phyloP scores from a whole-genome alignment of 2,113 vertebrate genomes.

The Pantherophis guttatus region DNA sequence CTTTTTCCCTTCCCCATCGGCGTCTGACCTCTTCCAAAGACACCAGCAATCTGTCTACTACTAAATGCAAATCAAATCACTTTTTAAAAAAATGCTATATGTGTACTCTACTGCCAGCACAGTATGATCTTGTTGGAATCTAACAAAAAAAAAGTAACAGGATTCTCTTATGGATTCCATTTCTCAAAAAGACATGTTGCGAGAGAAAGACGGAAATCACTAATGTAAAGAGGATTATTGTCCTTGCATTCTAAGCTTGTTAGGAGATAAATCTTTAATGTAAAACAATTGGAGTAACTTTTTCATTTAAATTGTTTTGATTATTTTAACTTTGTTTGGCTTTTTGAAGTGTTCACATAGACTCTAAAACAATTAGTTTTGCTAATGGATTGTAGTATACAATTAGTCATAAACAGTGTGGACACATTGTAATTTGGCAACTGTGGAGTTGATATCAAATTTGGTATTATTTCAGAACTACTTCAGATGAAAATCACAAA shows the following conservation, averaged over 20 bases:
- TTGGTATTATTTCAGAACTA: conserved; percentile 60
- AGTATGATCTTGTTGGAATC: conserved; percentile 64
- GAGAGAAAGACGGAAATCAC: conserved; percentile 43
- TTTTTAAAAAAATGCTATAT: conserved; percentile 63
- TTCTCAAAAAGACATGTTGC: conserved; percentile 30
- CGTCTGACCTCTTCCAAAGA: conserved; percentile 85
- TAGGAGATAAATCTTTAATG: conserved; percentile 32
- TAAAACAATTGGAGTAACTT: conserved; percentile 29
- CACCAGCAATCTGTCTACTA: conserved; percentile 83
- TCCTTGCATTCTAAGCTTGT: conserved; percentile 46
- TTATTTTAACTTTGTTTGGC: conserved; percentile 59
- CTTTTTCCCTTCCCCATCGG: conserved; percentile 81
- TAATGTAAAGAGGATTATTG: conserved; percentile 48
- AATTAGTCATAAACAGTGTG: conserved; percentile 43
- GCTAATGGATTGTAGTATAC: conserved; percentile 66
- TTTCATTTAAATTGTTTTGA: conserved; percentile 67
- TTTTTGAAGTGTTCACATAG: conserved; percentile 63
- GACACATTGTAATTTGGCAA: conserved; percentile 49
- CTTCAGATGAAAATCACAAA: conserved; percentile 48
- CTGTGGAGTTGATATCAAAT: conserved; percentile 59
- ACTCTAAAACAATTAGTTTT: conserved; percentile 54
- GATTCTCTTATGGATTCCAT: conserved; percentile 62
- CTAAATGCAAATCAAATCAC: conserved; percentile 75
- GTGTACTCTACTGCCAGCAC: conserved; percentile 58
- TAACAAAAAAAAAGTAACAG: conserved; percentile 49